Percentiles rank a stretch among this genome's conserved stretches.
These are phyloP conservation scores for Adrianichthys oophorus DNA, from an alignment of 2,797 vertebrate species.

Conservation along the genomic window DNA sequence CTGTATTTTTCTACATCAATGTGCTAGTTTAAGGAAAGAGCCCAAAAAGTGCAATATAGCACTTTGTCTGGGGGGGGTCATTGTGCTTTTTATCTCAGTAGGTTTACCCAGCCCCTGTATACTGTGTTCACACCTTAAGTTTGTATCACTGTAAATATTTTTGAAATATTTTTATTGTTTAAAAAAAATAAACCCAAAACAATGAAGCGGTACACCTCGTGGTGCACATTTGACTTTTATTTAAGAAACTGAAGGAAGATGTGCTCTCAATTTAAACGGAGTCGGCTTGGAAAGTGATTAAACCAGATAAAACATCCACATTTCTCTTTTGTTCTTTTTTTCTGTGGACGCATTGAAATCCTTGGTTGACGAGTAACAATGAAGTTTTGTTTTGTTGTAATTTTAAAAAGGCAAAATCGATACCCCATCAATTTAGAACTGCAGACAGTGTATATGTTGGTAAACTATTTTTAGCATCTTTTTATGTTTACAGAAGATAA, in stretches of 20 bases:
- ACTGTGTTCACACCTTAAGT: constrained; percentile 34
- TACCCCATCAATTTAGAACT: constrained; percentile 8
- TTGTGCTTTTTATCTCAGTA: constrained; percentile 12
- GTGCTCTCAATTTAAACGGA: constrained; percentile 17
- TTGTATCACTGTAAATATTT: constrained; percentile 66
- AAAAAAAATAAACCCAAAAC: constrained; percentile 8
- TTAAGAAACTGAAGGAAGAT: constrained; percentile 14
- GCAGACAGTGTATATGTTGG: too few species aligned
- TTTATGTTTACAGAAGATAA: too few species aligned
- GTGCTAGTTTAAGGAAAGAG: constrained; percentile 29
- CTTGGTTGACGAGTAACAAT: not conserved
- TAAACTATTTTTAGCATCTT: too few species aligned
- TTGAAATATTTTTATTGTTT: constrained; percentile 50
- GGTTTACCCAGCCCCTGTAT: constrained; percentile 15
- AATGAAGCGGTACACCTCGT: constrained; percentile 9
- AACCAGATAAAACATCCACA: constrained; percentile 31
- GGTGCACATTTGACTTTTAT: constrained; percentile 20
- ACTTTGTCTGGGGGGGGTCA: constrained; percentile 13
- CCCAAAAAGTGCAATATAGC: constrained; percentile 34
- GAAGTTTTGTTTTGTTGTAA: too few species aligned
- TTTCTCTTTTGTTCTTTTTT: not conserved
- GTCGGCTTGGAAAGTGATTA: constrained; percentile 41
- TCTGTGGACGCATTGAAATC: not conserved
- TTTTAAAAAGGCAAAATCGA: constrained; percentile 11
- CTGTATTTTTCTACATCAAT: constrained; percentile 60